Base-by-base conservation (phyloP, 2,888 invertebrate species). In the Pseudanteris insignis region DNA sequence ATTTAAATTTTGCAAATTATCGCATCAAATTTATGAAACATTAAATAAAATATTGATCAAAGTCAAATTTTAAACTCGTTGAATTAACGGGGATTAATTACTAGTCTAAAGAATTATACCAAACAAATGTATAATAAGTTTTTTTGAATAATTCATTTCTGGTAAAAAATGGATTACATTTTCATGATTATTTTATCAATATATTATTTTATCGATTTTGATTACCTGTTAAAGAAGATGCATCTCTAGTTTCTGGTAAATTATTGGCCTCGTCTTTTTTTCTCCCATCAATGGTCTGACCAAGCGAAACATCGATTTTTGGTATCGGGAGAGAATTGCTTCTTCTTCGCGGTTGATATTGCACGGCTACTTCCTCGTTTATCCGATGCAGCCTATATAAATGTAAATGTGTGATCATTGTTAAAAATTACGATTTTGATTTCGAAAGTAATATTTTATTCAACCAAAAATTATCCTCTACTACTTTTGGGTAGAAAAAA, bases 301-400 rank as follows among this genome's bases (percentile, higher is more conserved):
- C 92, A 15, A 92, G 82, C 0, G 94, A 93, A 0, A 94, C 89
- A 80, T 94, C 92, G 57, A 94, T 94, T 82, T 94, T 94, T 1
- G 94, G 94, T 75, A 94, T 93, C 0, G 97, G 96, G 46, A 96
- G 81, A 0, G 96, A 97, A 75, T 93, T 94, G 72, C 96, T 96
- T 43, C 96, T 85, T 74, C 92, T 89, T 50, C 96, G 84, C 5
- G 94, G 89, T 71, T 88, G 89, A 71, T 89, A 88, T 75, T 90
- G 86, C 64, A 88, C 86, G 2, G 88, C 86, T 29, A 87, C 86
- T 71, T 94, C 93, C 74, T 94, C 94, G 68, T 89, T 90, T 51
- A 95, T 92, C 74, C 94, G 94, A 55, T 92, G 85, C 48, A 96
- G 82, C 70, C 95, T 93, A 36, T 10, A 34, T 33, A 7, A 36